Evolutionary conservation across 2,797 vertebrate species (phyloP).

Genomic region (Hydrophis major): DNA sequence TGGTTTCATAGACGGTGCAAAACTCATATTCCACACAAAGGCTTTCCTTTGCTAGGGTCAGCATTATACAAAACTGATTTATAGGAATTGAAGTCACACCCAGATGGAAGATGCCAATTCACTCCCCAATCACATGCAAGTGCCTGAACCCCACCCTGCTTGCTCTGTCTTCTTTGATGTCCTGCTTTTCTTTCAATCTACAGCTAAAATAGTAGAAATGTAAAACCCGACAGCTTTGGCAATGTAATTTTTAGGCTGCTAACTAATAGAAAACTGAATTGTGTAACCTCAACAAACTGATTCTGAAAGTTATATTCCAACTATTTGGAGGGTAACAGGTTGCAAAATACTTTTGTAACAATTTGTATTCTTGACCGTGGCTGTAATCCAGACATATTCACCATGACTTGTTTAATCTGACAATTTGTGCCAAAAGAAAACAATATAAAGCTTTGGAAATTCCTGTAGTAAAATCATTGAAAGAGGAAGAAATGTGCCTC

Average conservation of each 20-base stretch:
- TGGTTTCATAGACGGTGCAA: background rate
- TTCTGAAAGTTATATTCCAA: background rate
- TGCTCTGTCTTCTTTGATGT: background rate
- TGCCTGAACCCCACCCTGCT: background rate
- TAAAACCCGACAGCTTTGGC: background rate
- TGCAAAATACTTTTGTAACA: background rate
- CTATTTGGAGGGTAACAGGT: background rate
- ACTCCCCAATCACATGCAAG: background rate
- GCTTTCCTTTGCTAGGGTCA: background rate
- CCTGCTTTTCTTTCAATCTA: background rate
- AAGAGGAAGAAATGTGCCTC: background rate
- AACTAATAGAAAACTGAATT: background rate
- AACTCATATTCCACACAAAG: background rate
- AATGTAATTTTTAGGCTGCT: background rate
- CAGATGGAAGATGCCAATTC: background rate
- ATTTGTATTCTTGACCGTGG: background rate
- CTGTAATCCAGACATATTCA: background rate
- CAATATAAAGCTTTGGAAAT: background rate
- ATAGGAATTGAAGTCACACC: background rate
- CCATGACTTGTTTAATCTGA: background rate
- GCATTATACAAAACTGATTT: background rate
- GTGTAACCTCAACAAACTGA: background rate
- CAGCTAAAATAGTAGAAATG: background rate
- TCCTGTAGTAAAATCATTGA: background rate
- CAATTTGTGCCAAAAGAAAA: background rate